These are phyloP conservation scores for Diprion similis DNA, from an alignment of 1,140 invertebrate species.

Conservation along the genomic window DNA sequence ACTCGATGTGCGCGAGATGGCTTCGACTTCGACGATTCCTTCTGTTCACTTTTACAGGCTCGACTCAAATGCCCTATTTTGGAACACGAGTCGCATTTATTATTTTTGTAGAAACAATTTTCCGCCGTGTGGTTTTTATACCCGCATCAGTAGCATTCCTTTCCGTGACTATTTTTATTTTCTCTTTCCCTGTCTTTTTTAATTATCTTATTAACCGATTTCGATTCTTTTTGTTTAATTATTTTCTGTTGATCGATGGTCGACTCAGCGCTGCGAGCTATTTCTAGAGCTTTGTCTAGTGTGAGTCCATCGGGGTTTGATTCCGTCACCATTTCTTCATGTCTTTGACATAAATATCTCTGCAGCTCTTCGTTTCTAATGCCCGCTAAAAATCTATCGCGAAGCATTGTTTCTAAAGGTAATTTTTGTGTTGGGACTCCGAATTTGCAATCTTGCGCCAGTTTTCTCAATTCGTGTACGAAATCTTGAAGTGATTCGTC, in stretches of 20 bases:
- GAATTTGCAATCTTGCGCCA: conserved; percentile 15
- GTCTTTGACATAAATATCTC: conserved; percentile 12
- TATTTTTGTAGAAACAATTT: neutral
- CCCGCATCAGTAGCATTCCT: neutral
- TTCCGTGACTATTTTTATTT: neutral
- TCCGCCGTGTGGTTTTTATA: conserved; percentile 8
- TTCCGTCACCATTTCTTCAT: neutral
- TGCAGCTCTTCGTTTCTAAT: conserved; percentile 12
- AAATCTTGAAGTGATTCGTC: conserved; percentile 13
- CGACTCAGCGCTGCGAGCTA: neutral
- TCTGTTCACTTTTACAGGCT: too few species aligned
- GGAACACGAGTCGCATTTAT: neutral
- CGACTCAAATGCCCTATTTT: too few species aligned
- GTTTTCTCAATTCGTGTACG: conserved; percentile 3
- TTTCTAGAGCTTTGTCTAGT: conserved; percentile 5
- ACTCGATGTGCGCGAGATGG: neutral
- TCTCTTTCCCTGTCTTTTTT: conserved; percentile 9
- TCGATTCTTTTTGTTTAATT: neutral
- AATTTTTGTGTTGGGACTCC: conserved; percentile 3
- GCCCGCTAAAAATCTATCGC: conserved; percentile 12
- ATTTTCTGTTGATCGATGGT: conserved; percentile 11
- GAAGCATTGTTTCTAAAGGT: conserved; percentile 10
- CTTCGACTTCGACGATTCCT: too few species aligned
- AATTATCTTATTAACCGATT: neutral
- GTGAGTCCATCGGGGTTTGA: conserved; percentile 10